phyloP scores from a whole-genome alignment of 2,797 vertebrate species.

The Fistularia commersonii region DNA sequence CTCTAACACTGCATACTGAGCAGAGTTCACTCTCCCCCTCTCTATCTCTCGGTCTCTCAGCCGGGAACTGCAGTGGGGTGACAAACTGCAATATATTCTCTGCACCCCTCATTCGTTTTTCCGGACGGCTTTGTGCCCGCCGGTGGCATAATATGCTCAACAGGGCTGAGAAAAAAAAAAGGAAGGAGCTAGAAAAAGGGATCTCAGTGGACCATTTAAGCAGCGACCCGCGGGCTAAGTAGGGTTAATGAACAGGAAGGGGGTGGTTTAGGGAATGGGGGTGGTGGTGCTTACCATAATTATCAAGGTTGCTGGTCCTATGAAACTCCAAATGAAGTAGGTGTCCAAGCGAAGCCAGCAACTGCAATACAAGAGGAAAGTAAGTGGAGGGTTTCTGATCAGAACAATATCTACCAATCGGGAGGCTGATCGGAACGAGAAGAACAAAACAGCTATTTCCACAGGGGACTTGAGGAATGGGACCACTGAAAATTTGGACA shows the following conservation, averaged over 20 bases:
- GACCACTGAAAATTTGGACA: too few species aligned
- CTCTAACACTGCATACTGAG: slow-evolving; percentile 60
- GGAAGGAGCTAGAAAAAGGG: slow-evolving; percentile 36
- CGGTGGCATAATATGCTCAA: slow-evolving; percentile 56
- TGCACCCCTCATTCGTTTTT: slow-evolving; percentile 59
- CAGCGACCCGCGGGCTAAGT: slow-evolving; percentile 76
- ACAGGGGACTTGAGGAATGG: too few species aligned
- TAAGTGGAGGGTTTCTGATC: neutral
- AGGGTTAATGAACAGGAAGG: slow-evolving; percentile 81
- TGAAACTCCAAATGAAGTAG: slow-evolving; percentile 99
- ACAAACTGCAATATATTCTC: slow-evolving; percentile 59
- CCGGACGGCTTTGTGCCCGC: slow-evolving; percentile 43
- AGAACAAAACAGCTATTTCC: too few species aligned
- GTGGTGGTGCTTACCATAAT: slow-evolving; percentile 88
- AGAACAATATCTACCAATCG: neutral
- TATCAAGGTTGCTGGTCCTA: slow-evolving; percentile 98
- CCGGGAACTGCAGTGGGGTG: slow-evolving; percentile 50
- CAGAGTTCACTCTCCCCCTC: slow-evolving; percentile 44
- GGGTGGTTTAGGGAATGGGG: neutral
- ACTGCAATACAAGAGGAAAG: slow-evolving; percentile 74
- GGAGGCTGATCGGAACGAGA: too few species aligned
- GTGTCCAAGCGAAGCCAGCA: slow-evolving; percentile 99
- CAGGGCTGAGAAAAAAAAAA: slow-evolving; percentile 48
- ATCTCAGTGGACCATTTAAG: slow-evolving; percentile 74
- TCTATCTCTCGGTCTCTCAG: slow-evolving; percentile 29